Percentiles rank a stretch among this genome's conserved stretches.
Evolutionary conservation across 2,888 invertebrate species (phyloP).

Genomic region (Barypeithes pellucidus): DNA sequence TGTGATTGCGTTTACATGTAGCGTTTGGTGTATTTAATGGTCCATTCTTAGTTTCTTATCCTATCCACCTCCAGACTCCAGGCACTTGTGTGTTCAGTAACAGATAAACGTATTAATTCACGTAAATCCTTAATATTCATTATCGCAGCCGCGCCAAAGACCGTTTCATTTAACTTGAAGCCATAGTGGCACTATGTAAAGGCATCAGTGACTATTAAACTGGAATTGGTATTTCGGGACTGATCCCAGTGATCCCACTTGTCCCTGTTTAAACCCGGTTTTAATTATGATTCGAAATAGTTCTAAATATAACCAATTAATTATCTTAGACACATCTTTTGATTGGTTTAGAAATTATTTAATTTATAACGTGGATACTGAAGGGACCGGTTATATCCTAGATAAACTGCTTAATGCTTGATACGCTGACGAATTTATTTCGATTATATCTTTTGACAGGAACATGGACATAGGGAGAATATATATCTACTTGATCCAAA

Average conservation of each 20-base stretch:
- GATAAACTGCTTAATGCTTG: no score
- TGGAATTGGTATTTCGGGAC: conserved; percentile 17
- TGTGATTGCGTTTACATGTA: no score
- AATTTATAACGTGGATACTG: background rate
- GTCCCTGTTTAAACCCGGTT: conserved; percentile 11
- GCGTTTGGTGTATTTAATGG: no score
- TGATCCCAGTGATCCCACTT: conserved; percentile 11
- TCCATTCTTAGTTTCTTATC: no score
- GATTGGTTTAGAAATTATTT: background rate
- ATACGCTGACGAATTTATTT: no score
- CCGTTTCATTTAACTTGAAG: conserved; percentile 6
- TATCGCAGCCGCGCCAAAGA: background rate
- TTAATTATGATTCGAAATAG: conserved; percentile 10
- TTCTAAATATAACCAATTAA: conserved; percentile 9
- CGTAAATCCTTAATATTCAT: conserved; percentile 17
- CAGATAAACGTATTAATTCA: conserved; percentile 8
- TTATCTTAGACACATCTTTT: background rate
- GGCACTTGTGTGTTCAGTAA: background rate
- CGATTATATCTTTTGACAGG: no score
- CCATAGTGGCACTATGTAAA: conserved; percentile 6
- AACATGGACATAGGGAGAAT: no score
- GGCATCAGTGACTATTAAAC: conserved; percentile 17
- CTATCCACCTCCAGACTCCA: background rate
- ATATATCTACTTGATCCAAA: no score
- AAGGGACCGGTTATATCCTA: background rate